Evolutionary conservation across 2,888 invertebrate species (phyloP).

Genomic region (Agonopterix alstromeriana): DNA sequence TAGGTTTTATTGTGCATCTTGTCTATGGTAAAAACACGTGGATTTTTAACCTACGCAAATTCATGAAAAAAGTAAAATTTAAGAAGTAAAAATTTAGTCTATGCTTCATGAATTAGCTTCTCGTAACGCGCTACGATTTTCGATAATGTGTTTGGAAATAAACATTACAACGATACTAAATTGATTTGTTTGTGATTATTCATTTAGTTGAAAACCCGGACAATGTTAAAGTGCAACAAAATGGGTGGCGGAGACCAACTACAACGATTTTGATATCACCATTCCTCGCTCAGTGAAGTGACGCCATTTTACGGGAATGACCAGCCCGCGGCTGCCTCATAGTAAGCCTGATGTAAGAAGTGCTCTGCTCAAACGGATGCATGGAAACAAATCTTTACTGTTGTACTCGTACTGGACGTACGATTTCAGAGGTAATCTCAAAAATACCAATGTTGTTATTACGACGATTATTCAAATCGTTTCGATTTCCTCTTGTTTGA

Average conservation of each 20-base stretch:
- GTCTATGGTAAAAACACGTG: conserved; percentile 52
- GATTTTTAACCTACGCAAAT: conserved; percentile 19
- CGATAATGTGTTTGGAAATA: conserved; percentile 70
- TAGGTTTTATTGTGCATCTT: conserved; percentile 5
- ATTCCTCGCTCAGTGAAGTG: conserved; percentile 71
- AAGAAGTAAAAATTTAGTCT: conserved; percentile 45
- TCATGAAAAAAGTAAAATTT: conserved; percentile 33
- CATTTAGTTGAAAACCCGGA: conserved; percentile 32
- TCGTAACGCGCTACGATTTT: conserved; percentile 65
- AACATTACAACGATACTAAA: conserved; percentile 49
- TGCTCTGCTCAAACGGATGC: conserved; percentile 64
- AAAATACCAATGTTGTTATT: conserved; percentile 40
- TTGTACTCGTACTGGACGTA: conserved; percentile 74
- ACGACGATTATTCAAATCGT: conserved; percentile 51
- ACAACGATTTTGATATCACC: conserved; percentile 61
- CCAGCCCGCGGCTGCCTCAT: conserved; percentile 73
- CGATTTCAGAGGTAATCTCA: conserved; percentile 66
- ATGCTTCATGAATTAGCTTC: conserved; percentile 68
- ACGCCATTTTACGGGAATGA: conserved; percentile 78
- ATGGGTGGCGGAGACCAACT: conserved; percentile 39
- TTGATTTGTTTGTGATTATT: conserved; percentile 38
- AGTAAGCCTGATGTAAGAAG: conserved; percentile 72
- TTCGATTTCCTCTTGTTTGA: conserved; percentile 63
- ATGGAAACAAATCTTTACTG: conserved; percentile 67
- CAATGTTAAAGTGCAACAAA: conserved; percentile 50